These are phyloP conservation scores for Epinephelus moara DNA, from an alignment of 2,113 vertebrate genomes.

Conservation along the genomic window DNA sequence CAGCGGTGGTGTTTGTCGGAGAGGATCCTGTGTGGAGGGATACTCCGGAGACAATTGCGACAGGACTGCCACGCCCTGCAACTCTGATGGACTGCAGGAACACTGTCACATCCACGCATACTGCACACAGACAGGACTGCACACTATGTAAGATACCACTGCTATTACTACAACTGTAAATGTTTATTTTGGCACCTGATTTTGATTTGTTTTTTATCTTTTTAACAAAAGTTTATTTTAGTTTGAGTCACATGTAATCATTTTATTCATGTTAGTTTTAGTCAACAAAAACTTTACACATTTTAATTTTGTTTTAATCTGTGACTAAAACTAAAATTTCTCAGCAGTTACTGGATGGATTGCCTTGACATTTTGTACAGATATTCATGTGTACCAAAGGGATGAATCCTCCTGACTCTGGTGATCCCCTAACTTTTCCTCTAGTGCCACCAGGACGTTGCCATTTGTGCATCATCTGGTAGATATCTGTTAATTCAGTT, in stretches of 20 bases:
- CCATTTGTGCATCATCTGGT: not conserved
- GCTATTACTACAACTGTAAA: no score
- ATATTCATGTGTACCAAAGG: not conserved
- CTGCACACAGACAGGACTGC: conserved; percentile 57
- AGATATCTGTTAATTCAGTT: not conserved
- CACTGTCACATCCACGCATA: conserved; percentile 89
- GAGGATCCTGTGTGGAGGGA: conserved; percentile 87
- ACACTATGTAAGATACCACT: conserved; percentile 29
- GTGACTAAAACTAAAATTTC: not conserved
- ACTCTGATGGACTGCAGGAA: conserved; percentile 73
- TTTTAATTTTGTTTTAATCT: not conserved
- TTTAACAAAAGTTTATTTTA: not conserved
- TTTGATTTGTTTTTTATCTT: not conserved
- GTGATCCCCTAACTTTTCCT: not conserved
- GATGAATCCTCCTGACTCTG: no score
- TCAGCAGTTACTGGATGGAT: not conserved
- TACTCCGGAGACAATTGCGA: conserved; percentile 91
- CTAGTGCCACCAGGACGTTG: not conserved
- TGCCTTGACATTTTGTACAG: not conserved
- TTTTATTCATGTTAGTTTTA: not conserved
- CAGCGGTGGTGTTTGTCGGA: conserved; percentile 89
- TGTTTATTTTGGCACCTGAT: not conserved
- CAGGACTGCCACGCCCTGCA: conserved; percentile 81
- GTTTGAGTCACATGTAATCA: not conserved
- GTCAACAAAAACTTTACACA: not conserved